Evolutionary conservation across 2,113 vertebrate species (phyloP).

Genomic region (Bubo blakistoni): DNA sequence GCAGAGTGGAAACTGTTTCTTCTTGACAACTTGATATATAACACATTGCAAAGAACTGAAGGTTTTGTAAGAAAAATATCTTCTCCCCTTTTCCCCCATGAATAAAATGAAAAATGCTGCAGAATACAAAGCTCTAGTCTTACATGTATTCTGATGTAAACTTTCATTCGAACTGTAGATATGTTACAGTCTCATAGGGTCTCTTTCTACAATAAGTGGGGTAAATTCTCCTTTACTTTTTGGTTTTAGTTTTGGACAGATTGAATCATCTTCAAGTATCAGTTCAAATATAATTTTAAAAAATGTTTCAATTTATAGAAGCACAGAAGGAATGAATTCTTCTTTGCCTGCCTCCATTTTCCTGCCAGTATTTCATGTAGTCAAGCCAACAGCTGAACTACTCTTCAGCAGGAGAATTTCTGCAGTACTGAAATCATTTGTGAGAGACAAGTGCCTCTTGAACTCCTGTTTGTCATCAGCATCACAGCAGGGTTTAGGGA

Average conservation of each 20-base stretch:
- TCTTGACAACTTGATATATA: background rate
- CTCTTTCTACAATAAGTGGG: background rate
- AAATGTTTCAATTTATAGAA: background rate
- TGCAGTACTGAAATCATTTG: background rate
- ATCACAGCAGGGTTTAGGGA: background rate
- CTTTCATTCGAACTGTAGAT: background rate
- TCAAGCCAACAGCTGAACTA: background rate
- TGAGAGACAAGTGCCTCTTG: background rate
- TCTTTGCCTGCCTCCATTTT: background rate
- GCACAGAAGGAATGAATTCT: background rate
- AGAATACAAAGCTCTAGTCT: background rate
- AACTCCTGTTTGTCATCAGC: slow-evolving; percentile 1
- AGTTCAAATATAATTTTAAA: background rate
- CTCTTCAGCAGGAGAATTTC: background rate
- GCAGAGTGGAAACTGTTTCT: background rate
- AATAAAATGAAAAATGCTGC: background rate
- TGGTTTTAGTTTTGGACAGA: background rate
- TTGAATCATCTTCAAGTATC: background rate
- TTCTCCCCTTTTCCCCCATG: background rate
- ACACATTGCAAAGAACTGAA: background rate
- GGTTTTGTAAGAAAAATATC: background rate
- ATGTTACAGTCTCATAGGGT: background rate
- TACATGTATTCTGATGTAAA: background rate
- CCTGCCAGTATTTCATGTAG: background rate
- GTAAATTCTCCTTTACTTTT: background rate